Evolutionary conservation across 1,140 invertebrate genomes (phyloP).

Genomic region (Drosophila jambulina): DNA sequence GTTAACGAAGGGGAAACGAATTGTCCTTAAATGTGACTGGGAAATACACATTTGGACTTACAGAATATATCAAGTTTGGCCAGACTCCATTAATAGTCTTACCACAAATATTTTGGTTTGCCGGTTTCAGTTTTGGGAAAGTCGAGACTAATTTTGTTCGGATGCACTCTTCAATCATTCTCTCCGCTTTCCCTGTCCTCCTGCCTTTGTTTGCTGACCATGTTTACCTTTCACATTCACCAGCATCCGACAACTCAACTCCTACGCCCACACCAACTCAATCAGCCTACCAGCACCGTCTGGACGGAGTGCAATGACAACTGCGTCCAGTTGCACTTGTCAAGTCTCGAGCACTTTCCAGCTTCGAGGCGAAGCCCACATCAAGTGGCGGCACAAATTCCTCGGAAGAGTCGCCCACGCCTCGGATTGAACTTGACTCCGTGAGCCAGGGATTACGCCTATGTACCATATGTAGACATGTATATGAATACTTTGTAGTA

Average conservation of each 20-base stretch:
- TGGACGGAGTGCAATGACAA: slow-evolving; percentile 55
- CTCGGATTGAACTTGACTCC: slow-evolving; percentile 68
- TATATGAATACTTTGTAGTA: slow-evolving; percentile 5
- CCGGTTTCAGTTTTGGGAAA: slow-evolving; percentile 12
- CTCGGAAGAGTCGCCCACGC: slow-evolving; percentile 59
- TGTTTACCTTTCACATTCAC: slow-evolving; percentile 57
- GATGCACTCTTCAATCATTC: slow-evolving; percentile 6
- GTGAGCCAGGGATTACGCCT: slow-evolving; percentile 14
- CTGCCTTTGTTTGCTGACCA: slow-evolving; percentile 26
- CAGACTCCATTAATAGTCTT: not conserved
- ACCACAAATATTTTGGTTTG: not conserved
- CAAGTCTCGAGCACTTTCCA: slow-evolving; percentile 54
- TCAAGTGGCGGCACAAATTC: slow-evolving; percentile 45
- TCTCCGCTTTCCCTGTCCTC: slow-evolving; percentile 11
- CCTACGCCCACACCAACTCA: slow-evolving; percentile 38
- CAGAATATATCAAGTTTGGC: not conserved
- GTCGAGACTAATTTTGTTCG: not conserved
- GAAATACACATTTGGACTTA: not conserved
- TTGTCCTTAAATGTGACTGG: too few relatives aligned
- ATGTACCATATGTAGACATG: not conserved
- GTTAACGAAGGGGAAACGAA: too few relatives aligned
- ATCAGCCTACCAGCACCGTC: slow-evolving; percentile 21
- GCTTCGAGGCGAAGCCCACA: slow-evolving; percentile 33
- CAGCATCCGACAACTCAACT: slow-evolving; percentile 24
- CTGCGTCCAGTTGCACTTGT: slow-evolving; percentile 65